Evolutionary conservation across 2,888 invertebrate species (phyloP).

Genomic region (Aethes cnicana): DNA sequence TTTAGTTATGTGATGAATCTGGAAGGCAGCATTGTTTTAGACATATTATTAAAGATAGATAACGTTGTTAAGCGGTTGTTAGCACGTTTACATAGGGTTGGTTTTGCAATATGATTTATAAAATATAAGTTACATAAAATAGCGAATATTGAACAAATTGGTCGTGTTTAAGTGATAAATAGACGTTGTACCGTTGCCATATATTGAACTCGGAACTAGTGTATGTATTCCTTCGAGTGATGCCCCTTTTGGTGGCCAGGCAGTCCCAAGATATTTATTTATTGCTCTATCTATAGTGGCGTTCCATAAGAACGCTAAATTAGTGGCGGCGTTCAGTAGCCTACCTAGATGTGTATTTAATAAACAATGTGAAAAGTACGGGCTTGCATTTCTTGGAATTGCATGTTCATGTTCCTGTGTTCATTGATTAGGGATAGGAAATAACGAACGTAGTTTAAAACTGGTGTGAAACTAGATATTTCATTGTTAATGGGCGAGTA

Average conservation of each 20-base stretch:
- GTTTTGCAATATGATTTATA: too few species aligned
- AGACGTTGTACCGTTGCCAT: constrained; percentile 24
- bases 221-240: too few species aligned
- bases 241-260: too few species aligned
- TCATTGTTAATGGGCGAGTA: too few species aligned
- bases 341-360: constrained; percentile 23
- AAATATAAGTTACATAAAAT: constrained; percentile 8
- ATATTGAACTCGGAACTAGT: constrained; percentile 7
- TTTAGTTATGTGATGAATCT: constrained; percentile 19
- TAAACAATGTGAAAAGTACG: constrained; percentile 29
- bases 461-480: too few species aligned
- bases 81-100: constrained; percentile 1
- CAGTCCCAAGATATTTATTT: too few species aligned
- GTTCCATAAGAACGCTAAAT: constrained; percentile 3
- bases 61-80: constrained; percentile 9
- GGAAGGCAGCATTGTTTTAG: constrained; percentile 19
- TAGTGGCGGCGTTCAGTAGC: constrained; percentile 20
- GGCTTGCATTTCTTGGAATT: constrained; percentile 62
- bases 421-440: constrained; percentile 63
- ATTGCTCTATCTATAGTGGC: constrained; percentile 16
- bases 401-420: constrained; percentile 69
- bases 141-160: constrained; percentile 11
- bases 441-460: constrained; percentile 39
- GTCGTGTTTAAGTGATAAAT: constrained; percentile 20
- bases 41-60: too few species aligned